phyloP scores from a whole-genome alignment of 2,888 invertebrate genomes.

The Ochropleura leucogaster region DNA sequence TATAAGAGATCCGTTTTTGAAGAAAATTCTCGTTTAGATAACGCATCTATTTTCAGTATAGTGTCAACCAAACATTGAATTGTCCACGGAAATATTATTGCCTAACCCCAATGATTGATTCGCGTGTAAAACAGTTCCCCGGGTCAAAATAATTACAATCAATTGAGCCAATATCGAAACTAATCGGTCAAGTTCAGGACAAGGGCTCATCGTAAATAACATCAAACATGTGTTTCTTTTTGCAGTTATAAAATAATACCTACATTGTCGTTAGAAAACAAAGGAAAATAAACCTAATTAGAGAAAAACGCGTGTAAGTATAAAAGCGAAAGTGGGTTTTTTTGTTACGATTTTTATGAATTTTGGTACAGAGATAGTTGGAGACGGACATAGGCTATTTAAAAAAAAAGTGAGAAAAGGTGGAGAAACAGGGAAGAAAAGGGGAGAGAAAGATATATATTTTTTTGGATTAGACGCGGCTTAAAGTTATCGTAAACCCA shows the following conservation, averaged over 20 bases:
- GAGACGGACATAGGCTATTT: no score
- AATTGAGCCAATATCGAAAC: conserved; percentile 34
- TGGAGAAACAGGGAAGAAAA: no score
- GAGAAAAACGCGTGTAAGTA: no score
- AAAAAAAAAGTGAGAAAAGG: no score
- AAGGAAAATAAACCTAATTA: not conserved
- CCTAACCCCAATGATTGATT: conserved; percentile 1
- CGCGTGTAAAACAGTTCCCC: conserved; percentile 13
- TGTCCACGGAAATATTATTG: conserved; percentile 17
- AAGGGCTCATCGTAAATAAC: conserved; percentile 18
- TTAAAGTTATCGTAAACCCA: no score
- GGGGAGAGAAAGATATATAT: no score
- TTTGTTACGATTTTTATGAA: no score
- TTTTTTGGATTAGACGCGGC: no score
- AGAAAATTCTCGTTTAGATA: not conserved
- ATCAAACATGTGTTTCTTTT: not conserved
- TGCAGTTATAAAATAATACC: not conserved
- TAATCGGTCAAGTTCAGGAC: conserved; percentile 47
- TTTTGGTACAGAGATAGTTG: no score
- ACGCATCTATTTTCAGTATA: not conserved
- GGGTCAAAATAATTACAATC: conserved; percentile 45
- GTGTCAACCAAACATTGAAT: not conserved
- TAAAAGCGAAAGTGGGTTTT: no score
- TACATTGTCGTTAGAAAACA: not conserved
- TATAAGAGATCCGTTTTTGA: no score